These are phyloP conservation scores for Psix sp. DNA, from an alignment of 1,140 invertebrate genomes.

Conservation along the genomic window DNA sequence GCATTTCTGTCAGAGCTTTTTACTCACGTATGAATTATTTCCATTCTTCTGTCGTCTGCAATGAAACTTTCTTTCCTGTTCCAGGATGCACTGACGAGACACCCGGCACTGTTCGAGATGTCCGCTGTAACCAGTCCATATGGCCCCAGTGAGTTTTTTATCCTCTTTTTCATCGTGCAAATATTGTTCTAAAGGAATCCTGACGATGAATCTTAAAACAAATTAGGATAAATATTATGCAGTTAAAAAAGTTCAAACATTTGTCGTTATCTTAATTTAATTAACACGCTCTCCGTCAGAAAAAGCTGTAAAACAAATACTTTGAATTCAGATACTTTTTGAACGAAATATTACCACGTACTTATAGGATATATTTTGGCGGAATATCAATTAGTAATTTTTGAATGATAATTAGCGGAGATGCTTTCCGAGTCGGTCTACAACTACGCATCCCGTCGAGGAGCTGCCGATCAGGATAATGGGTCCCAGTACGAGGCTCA, in stretches of 20 bases:
- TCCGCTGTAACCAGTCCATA: conserved; percentile 77
- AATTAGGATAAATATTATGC: conserved; percentile 6
- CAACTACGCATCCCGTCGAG: conserved; percentile 74
- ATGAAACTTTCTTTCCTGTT: conserved; percentile 63
- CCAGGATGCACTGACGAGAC: conserved; percentile 72
- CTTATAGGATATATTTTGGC: too few species aligned
- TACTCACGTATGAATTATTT: conserved; percentile 37
- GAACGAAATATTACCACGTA: too few species aligned
- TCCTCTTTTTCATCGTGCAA: conserved; percentile 3
- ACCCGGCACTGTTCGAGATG: conserved; percentile 70
- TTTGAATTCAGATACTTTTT: too few species aligned
- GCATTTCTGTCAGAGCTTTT: conserved; percentile 14
- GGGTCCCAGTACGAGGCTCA: conserved; percentile 72
- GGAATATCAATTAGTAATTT: conserved; percentile 24
- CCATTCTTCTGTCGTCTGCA: conserved; percentile 42
- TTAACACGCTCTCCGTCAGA: neutral
- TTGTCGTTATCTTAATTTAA: neutral
- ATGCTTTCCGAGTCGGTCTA: conserved; percentile 77
- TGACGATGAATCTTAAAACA: conserved; percentile 4
- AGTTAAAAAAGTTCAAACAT: neutral
- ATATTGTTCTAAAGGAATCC: conserved; percentile 16
- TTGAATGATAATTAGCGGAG: conserved; percentile 69
- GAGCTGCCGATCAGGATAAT: conserved; percentile 72
- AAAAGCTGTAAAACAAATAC: neutral
- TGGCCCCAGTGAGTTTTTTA: conserved; percentile 74